Base-by-base conservation (phyloP, 2,797 vertebrate genomes). In the Anguilla anguilla region DNA sequence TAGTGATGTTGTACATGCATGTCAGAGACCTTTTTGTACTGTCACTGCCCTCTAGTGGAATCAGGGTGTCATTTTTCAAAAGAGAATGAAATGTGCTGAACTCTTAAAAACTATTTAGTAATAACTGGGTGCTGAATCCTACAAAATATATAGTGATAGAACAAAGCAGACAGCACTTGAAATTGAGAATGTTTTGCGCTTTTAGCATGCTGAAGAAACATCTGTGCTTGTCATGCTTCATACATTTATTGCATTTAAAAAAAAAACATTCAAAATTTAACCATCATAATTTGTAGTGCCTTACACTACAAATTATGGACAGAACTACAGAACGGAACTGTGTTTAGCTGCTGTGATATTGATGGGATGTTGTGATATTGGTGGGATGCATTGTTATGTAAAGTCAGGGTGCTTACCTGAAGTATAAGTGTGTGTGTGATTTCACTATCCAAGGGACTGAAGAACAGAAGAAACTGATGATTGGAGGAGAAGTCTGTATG, bases 401-500 rank as follows among this genome's bases (percentile, higher is more conserved):
- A 43, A 39, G 59, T 28, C 31, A 85, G 85, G 43, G 3, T 51
- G 9, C 31, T n/a, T 31, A 85, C 86, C 2, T 83, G 59, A 22
- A 85, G 53, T 85, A 31, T 86, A 19, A 31, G 9, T 17, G 7
- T 67, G 49, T 67, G 15, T 0, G 0, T 84, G 57, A 53, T 35
- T 91, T 35, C 89, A 86, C 74, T 31, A 77, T 59, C 83, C 2
- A 92, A 98, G 97, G 97, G 51, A 95, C 94, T 9, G 89, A 94
- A 2, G 89, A 97, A 90, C 96, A 98, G 92, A 98, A 97, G 94
- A 93, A 93, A 39, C 94, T 96, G 90, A 97, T 98, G 91, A 97
- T 98, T 0, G 97, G 97, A 0, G 97, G 96, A 0, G 96, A 96
- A 90, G 96, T 95, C 17, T 96, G 95, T 87, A 97, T 98, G 97